Base-by-base conservation (phyloP, 2,113 vertebrate genomes). In the Chamaetylas fuelleborni region DNA sequence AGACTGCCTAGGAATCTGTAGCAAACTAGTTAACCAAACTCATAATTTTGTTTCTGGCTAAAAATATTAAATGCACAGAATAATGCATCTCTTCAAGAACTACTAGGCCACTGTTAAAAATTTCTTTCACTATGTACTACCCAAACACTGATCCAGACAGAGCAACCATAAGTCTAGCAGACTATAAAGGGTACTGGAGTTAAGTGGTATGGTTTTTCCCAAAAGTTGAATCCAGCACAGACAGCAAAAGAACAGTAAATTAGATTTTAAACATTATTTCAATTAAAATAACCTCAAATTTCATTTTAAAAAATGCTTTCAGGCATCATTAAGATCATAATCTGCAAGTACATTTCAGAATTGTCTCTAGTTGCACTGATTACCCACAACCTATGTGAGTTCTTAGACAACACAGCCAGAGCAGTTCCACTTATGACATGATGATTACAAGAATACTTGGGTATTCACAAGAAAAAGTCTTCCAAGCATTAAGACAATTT, bases 281-380 rank as follows among this genome's bases (percentile, higher is more conserved):
- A 90, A 93, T 85, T 95, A 90, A 76, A 96, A 92, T 57, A 92
- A 95, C 70, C 50, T 85, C 45, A 57, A 67, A 60, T 88, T 90
- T 93, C n/a, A 94, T 94, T 88, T 65, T 1, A 71, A 91, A 83
- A 87, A 94, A 61, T 36, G 70, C 58, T 95, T 88, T 76, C 61
- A 76, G 81, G 70, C 61, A 87, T 93, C 58, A 83, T 91, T 85
- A 85, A 93, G 85, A 93, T 85, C 1, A 2, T 42, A 92, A 94
- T 95, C 81, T 82, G 28, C 33, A 85, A 82, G 65, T 13, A 53
- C 31, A 45, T 72, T 85, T 80, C 60, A 76, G 61, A 81, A 78
- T 90, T 91, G 28, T 80, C 90, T 91, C 81, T 76, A 57, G 57
- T 69, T 92, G 62, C 70, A 85, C 70, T 77, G 74, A 87, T 79